phyloP scores from a whole-genome alignment of 92 coral and sea anemone species.

The Ricordea florida region DNA sequence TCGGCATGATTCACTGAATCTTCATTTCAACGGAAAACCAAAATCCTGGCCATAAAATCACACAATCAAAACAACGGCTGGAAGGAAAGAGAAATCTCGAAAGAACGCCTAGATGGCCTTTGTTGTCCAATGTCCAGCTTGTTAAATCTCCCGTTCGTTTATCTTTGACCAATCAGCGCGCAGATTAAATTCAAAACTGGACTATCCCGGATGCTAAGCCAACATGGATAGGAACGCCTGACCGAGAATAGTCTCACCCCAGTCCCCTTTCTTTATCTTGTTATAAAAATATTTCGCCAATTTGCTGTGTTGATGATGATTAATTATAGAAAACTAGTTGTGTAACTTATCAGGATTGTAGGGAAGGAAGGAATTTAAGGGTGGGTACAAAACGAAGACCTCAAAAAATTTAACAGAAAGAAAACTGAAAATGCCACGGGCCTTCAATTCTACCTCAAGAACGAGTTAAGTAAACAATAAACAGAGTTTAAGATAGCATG shows the following conservation, averaged over 20 bases:
- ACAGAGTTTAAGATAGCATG: too few relatives aligned
- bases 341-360: too few relatives aligned
- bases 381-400: too few relatives aligned
- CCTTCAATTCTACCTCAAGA: too few relatives aligned
- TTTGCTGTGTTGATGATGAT: too few relatives aligned
- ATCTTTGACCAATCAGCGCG: constrained; percentile 30
- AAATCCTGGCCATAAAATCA: background rate
- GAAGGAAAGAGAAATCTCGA: background rate
- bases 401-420: too few relatives aligned
- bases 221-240: background rate
- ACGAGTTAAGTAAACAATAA: too few relatives aligned
- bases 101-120: background rate
- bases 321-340: too few relatives aligned
- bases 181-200: background rate
- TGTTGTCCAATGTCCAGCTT: background rate
- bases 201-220: constrained; percentile 25
- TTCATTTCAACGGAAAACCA: background rate
- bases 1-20: constrained; percentile 15
- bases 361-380: too few relatives aligned
- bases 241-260: background rate
- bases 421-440: too few relatives aligned
- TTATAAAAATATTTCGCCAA: too few relatives aligned
- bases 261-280: too few relatives aligned
- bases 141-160: constrained; percentile 44
- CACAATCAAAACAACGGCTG: background rate